These are phyloP conservation scores for Helogale parvula DNA, from an alignment of 2,113 vertebrate genomes.

Conservation along the genomic window DNA sequence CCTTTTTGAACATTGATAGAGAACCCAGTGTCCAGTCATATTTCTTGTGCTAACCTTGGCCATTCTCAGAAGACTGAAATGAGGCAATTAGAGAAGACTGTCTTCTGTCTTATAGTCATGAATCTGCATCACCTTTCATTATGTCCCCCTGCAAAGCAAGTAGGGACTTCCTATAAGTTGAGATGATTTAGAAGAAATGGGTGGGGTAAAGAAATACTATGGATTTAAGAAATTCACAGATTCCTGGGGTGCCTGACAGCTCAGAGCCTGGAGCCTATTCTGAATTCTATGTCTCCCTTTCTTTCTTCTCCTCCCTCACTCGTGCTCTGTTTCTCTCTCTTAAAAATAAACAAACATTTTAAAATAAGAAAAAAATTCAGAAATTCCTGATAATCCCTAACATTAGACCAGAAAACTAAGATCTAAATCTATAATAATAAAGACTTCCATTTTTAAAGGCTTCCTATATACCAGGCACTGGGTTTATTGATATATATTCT, in stretches of 20 bases:
- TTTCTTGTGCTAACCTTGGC: not conserved
- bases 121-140: not conserved
- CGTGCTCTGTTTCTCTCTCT: too few relatives aligned
- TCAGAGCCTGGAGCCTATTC: too few relatives aligned
- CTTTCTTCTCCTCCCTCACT: too few relatives aligned
- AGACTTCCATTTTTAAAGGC: not conserved
- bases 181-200: not conserved
- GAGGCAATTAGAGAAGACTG: not conserved
- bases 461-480: not conserved
- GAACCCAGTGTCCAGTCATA: not conserved
- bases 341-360: too few relatives aligned
- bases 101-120: not conserved
- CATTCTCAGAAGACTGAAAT: not conserved
- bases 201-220: not conserved
- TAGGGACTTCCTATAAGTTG: not conserved
- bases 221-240: not conserved
- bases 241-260: not conserved
- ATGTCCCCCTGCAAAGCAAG: not conserved
- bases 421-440: not conserved
- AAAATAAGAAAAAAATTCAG: not conserved
- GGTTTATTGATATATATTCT: not conserved
- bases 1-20: not conserved
- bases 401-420: constrained; percentile 29
- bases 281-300: too few relatives aligned
- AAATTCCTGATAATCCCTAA: not conserved